Base-by-base conservation (phyloP, 2,888 invertebrate genomes). In the Ochropleura leucogaster region DNA sequence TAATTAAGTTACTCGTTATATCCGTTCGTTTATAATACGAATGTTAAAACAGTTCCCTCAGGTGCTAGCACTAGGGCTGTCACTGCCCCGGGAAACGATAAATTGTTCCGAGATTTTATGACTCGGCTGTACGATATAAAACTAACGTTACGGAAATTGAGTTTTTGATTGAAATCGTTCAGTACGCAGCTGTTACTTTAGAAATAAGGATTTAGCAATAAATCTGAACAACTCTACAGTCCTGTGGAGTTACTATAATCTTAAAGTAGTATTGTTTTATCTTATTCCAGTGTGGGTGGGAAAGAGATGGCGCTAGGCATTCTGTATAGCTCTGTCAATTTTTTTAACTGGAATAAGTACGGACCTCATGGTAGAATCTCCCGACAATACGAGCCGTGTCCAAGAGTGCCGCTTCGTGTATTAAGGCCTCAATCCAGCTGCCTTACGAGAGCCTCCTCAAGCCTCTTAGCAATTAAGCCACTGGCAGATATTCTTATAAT, bases 11-110 rank as follows among this genome's bases (percentile, higher is more conserved):
- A 72, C 69, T 64, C 68, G 20, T 74, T 81, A 64, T 62, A 81
- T 79, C 57, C 72, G 12, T 64, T 64, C 47, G 20, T 66, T 84
- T 62, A 51, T 64, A 60, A 59, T 79, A 49, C 10, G 18, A 68
- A 53, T 66, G 10, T 68, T 47, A 68, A 59, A 68, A 44, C 49
- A 53, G 53, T 53, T 47, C 72, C 68, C 69, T 60, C 81, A 72
- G 82, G 84, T 82, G 75, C 16, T 57, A 59, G 12, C 30, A 30
- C n/a, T 64, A 82, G 77, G 82, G 82, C 4, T 84, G 81, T 30
- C 72, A 80, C 47, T 51, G 59, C 66, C 14, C 57, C 40, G 40
- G 20, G 18, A 72, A 79, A 60, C 40, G 59, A 60, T 46, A 59
- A 66, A 84, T 47, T 66, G n/a, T 55, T 44, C 60, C 68, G 63